These are phyloP conservation scores for Xanthia togata DNA, from an alignment of 2,888 invertebrate genomes.

Conservation along the genomic window DNA sequence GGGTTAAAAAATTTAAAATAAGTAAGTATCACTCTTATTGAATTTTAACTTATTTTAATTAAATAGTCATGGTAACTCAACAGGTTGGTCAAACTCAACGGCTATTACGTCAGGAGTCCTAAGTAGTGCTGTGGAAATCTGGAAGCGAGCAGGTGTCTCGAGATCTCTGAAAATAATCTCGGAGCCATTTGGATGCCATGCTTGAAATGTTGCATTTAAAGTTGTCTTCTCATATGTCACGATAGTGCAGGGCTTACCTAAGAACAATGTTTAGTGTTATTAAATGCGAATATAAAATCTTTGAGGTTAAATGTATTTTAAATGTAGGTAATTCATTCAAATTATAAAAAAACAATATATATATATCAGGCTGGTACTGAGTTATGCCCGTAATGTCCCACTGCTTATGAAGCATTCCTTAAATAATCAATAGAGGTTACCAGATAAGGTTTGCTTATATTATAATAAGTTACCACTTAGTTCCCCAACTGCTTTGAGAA, in stretches of 20 bases:
- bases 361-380: not conserved
- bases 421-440: not conserved
- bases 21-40: not conserved
- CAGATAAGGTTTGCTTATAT: not conserved
- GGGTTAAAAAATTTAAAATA: not conserved
- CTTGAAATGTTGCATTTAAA: constrained; percentile 78
- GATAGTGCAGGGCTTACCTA: constrained; percentile 81
- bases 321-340: not conserved
- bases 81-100: constrained; percentile 77
- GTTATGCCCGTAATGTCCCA: not conserved
- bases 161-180: constrained; percentile 80
- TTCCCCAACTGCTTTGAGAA: constrained; percentile 78
- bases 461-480: constrained; percentile 78
- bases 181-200: constrained; percentile 81
- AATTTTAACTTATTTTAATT: constrained; percentile 2
- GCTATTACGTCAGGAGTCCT: constrained; percentile 81
- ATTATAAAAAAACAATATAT: too few species aligned
- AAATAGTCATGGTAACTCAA: constrained; percentile 53
- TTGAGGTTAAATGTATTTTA: constrained; percentile 6
- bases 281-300: not conserved
- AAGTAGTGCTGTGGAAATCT: constrained; percentile 78
- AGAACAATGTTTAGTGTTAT: constrained; percentile 51
- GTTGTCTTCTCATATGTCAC: constrained; percentile 81
- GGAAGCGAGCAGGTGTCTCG: constrained; percentile 78
- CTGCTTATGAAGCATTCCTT: not conserved